Conservation (phyloP, 2,888 invertebrate genomes). For the Watsonalla cultraria region DNA sequence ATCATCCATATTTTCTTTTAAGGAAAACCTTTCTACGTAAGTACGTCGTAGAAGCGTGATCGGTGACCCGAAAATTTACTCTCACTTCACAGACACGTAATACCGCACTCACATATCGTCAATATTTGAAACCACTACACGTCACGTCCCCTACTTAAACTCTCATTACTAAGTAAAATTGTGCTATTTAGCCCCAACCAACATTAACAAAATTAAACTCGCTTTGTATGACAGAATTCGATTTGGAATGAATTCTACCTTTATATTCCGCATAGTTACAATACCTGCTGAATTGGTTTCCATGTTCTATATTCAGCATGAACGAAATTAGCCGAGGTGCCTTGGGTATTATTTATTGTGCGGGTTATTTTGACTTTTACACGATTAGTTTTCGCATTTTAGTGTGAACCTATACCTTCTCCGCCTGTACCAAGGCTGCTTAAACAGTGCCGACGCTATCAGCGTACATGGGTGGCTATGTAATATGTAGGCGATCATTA, state of each 20-base stretch:
- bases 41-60: slow-evolving; percentile 33
- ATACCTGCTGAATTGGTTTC: background rate
- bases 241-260: background rate
- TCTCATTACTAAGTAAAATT: background rate
- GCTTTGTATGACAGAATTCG: slow-evolving; percentile 4
- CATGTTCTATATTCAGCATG: slow-evolving; percentile 18
- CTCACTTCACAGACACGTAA: slow-evolving; percentile 32
- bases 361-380: slow-evolving; percentile 22
- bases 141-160: background rate
- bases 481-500: background rate
- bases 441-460: background rate
- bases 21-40: slow-evolving; percentile 35
- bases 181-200: slow-evolving; percentile 3
- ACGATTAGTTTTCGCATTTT: slow-evolving; percentile 29
- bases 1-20: slow-evolving; percentile 31
- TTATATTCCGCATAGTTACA: background rate
- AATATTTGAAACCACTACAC: slow-evolving; percentile 22
- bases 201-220: slow-evolving; percentile 7
- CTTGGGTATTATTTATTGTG: slow-evolving; percentile 30
- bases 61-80: slow-evolving; percentile 48
- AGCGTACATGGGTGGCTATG: background rate
- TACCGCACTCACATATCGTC: slow-evolving; percentile 37
- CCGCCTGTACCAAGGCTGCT: background rate
- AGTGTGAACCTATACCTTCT: slow-evolving; percentile 2
- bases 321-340: slow-evolving; percentile 30